These are phyloP conservation scores for Cyclopterus lumpus DNA, from an alignment of 2,797 vertebrate species.

Conservation along the genomic window DNA sequence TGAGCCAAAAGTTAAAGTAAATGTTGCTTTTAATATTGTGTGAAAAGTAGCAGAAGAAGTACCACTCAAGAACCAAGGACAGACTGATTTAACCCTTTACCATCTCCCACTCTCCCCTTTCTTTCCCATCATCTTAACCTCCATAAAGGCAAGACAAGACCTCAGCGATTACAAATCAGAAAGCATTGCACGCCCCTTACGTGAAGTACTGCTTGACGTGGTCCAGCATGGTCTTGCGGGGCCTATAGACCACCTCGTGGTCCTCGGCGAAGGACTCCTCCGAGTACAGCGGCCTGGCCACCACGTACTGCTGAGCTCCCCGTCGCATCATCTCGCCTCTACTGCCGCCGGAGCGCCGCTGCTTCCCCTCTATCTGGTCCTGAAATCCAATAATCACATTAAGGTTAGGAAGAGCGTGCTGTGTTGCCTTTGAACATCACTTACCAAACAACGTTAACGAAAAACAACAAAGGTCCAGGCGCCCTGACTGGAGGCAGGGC, in stretches of 20 bases:
- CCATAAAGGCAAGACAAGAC: background rate
- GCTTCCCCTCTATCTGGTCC: slow-evolving; percentile 53
- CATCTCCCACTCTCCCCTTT: background rate
- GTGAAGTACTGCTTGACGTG: slow-evolving; percentile 86
- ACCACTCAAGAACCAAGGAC: background rate
- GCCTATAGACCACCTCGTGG: slow-evolving; percentile 86
- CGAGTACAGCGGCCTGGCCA: slow-evolving; percentile 90
- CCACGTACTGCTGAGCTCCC: slow-evolving; percentile 86
- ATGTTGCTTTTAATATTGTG: background rate
- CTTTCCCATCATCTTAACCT: background rate
- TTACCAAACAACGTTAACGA: slow-evolving; percentile 57
- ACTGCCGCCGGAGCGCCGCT: slow-evolving; percentile 33
- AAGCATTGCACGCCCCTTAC: slow-evolving; percentile 82
- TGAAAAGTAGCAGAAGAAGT: background rate
- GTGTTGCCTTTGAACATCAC: slow-evolving; percentile 66
- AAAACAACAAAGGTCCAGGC: slow-evolving; percentile 70
- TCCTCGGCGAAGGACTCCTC: slow-evolving; percentile 87
- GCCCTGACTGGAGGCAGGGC: slow-evolving; percentile 14
- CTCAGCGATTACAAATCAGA: background rate
- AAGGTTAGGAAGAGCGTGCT: slow-evolving; percentile 49
- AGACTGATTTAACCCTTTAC: background rate
- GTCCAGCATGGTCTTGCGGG: slow-evolving; percentile 86
- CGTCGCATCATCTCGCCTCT: slow-evolving; percentile 82
- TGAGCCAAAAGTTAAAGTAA: background rate
- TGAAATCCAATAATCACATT: slow-evolving; percentile 63